Conservation (phyloP, 1,140 invertebrate species). For the Drosophila arizonae region DNA sequence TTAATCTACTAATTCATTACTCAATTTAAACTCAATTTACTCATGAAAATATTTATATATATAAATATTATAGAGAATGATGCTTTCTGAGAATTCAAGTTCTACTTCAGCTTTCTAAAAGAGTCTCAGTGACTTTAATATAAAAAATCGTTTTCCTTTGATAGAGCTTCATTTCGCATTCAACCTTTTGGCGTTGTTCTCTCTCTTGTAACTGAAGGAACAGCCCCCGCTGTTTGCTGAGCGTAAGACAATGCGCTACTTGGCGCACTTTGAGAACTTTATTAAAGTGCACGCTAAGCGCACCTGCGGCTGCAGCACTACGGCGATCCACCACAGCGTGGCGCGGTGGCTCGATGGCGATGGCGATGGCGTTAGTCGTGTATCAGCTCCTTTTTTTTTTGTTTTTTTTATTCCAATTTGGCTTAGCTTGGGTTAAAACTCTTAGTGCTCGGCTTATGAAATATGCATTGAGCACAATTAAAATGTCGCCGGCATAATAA, state of each 20-base stretch:
- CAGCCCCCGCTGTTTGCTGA: constrained; percentile 33
- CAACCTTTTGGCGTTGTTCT: background rate
- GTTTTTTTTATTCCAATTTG: constrained; percentile 38
- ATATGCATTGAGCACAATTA: constrained; percentile 65
- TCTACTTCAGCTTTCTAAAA: too few relatives aligned
- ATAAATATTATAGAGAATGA: too few relatives aligned
- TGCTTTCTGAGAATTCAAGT: too few relatives aligned
- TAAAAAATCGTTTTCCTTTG: too few relatives aligned
- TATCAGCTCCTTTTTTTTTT: constrained; percentile 2
- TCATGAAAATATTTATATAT: too few relatives aligned
- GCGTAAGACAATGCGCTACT: constrained; percentile 45
- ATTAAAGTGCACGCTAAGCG: constrained; percentile 64
- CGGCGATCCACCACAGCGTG: background rate
- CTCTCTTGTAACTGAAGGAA: background rate
- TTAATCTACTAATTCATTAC: too few relatives aligned
- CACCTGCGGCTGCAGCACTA: constrained; percentile 54
- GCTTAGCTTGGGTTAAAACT: constrained; percentile 43
- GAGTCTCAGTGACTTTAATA: too few relatives aligned
- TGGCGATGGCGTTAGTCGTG: background rate
- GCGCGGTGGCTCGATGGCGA: background rate
- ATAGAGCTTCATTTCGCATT: background rate
- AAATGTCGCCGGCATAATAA: constrained; percentile 42
- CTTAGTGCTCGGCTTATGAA: constrained; percentile 49
- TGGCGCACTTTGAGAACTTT: constrained; percentile 50
- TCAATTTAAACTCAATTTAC: too few relatives aligned